Percentiles rank a stretch among this genome's conserved stretches.
Conservation (phyloP, 1,140 invertebrate genomes). For the Drosophila arizonae region DNA sequence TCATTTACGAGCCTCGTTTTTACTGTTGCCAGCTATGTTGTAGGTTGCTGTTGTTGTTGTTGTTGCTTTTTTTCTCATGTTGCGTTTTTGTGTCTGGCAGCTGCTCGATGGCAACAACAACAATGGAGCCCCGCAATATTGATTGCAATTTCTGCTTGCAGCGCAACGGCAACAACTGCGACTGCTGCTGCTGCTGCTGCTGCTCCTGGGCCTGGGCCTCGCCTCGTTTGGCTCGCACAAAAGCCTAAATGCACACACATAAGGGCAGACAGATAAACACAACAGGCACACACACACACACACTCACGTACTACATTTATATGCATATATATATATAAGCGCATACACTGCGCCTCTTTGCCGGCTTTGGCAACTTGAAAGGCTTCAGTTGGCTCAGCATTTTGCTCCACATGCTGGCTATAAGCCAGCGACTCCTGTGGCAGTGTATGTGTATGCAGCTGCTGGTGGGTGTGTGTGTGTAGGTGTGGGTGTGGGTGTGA, state of each 20-base stretch:
- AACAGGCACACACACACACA: constrained; percentile 51
- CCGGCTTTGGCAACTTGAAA: constrained; percentile 26
- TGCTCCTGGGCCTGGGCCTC: constrained; percentile 41
- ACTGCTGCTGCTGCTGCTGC: constrained; percentile 41
- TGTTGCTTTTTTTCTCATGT: constrained; percentile 22
- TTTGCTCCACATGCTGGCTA: constrained; percentile 18
- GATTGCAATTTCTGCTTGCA: constrained; percentile 76
- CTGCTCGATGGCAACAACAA: constrained; percentile 56
- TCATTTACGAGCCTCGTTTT: constrained; percentile 75
- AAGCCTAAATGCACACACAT: constrained; percentile 73
- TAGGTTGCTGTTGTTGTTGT: background rate
- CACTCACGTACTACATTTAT: constrained; percentile 12
- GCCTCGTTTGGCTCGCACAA: constrained; percentile 61
- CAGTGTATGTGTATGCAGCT: constrained; percentile 7
- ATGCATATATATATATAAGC: background rate
- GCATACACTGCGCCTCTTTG: constrained; percentile 25
- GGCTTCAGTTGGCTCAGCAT: constrained; percentile 29
- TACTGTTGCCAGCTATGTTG: constrained; percentile 69
- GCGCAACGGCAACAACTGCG: constrained; percentile 25
- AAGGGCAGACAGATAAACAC: constrained; percentile 47
- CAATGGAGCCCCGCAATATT: constrained; percentile 59
- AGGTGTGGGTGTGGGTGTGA: constrained; percentile 20
- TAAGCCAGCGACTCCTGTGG: constrained; percentile 10
- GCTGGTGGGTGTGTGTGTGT: constrained; percentile 26
- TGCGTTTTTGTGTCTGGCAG: constrained; percentile 78